phyloP scores from a whole-genome alignment of 2,888 invertebrate species.

The Apocheima hispidaria region DNA sequence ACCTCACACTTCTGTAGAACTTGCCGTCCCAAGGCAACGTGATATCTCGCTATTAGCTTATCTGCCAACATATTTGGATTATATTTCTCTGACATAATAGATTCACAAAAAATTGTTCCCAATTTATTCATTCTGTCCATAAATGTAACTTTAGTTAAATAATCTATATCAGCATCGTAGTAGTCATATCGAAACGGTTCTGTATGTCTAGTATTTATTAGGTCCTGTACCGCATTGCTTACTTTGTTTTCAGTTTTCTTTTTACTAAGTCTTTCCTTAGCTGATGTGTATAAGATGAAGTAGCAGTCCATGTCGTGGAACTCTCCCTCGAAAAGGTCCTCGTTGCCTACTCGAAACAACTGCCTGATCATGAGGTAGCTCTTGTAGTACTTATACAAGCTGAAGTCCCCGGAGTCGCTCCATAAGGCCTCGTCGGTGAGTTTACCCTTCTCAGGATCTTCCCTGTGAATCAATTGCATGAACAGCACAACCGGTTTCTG shows the following conservation, averaged over 20 bases:
- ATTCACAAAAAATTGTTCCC: constrained; percentile 48
- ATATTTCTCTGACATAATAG: constrained; percentile 46
- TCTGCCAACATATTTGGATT: constrained; percentile 48
- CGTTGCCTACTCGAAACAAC: constrained; percentile 43
- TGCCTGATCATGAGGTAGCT: constrained; percentile 55
- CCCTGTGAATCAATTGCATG: constrained; percentile 56
- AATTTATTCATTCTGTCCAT: constrained; percentile 47
- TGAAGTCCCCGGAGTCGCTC: constrained; percentile 46
- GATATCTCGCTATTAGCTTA: constrained; percentile 54
- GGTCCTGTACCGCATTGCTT: constrained; percentile 42
- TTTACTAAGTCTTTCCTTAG: constrained; percentile 46
- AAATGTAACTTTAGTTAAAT: constrained; percentile 47
- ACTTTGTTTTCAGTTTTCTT: constrained; percentile 38
- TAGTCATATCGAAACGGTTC: constrained; percentile 51
- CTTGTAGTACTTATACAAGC: constrained; percentile 52
- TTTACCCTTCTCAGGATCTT: constrained; percentile 50
- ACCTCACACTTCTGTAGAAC: constrained; percentile 44
- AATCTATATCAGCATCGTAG: constrained; percentile 42
- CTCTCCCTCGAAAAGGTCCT: constrained; percentile 49
- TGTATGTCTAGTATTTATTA: constrained; percentile 46
- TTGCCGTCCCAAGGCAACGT: constrained; percentile 51
- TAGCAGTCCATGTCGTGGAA: constrained; percentile 49
- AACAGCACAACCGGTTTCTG: constrained; percentile 48
- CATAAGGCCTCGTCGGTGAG: constrained; percentile 49
- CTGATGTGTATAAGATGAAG: constrained; percentile 55